These are phyloP conservation scores for Ascaphus truei DNA, from an alignment of 2,113 vertebrate species.

Conservation along the genomic window DNA sequence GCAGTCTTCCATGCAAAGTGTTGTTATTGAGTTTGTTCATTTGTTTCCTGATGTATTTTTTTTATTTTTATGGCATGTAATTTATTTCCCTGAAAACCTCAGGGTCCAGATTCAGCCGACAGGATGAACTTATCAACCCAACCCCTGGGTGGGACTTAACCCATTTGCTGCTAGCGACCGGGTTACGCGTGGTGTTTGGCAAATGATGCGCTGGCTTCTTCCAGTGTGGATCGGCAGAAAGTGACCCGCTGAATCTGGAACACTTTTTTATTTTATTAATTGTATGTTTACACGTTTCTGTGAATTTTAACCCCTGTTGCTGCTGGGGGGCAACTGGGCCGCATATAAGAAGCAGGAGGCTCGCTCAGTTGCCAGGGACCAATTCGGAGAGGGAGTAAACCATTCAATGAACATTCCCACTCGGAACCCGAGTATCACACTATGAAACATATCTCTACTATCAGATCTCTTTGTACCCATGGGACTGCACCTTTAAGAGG, in stretches of 20 bases:
- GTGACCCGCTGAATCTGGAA: constrained; percentile 10
- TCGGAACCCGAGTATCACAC: no score
- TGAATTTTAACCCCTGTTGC: constrained; percentile 14
- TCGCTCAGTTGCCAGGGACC: not conserved
- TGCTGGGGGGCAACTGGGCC: not conserved
- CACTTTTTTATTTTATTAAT: not conserved
- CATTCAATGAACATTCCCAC: no score
- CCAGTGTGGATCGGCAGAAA: not conserved
- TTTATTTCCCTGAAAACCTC: constrained; percentile 36
- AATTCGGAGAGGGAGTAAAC: no score
- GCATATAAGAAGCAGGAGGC: not conserved
- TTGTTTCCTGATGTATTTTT: not conserved
- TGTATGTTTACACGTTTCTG: constrained; percentile 28
- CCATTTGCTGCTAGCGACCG: not conserved
- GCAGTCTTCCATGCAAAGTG: constrained; percentile 16
- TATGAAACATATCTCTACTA: no score
- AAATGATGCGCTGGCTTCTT: not conserved
- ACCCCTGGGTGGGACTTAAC: not conserved
- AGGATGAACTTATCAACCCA: no score
- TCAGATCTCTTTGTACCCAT: no score
- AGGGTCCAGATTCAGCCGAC: constrained; percentile 13
- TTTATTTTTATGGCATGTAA: constrained; percentile 20
- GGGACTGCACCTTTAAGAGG: no score
- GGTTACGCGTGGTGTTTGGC: not conserved
- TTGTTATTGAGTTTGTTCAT: not conserved